These are phyloP conservation scores for Myotis pilosus DNA, from an alignment of 2,797 vertebrate genomes.

Conservation along the genomic window DNA sequence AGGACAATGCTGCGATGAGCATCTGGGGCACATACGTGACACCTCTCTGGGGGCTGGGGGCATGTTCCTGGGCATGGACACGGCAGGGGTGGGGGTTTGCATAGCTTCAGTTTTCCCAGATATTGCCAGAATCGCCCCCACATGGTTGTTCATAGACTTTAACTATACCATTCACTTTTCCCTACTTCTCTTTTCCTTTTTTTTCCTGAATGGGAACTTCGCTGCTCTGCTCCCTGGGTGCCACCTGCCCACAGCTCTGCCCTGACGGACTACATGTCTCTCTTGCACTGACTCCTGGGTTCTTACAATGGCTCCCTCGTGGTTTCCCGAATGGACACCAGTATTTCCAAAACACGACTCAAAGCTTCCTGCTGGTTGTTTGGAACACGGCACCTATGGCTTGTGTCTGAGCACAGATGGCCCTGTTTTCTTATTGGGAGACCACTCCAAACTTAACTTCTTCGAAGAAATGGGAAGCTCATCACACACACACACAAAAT, in stretches of 20 bases:
- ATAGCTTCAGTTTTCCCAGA: background rate
- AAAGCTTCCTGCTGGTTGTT: background rate
- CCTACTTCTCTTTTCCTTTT: background rate
- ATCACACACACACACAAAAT: background rate
- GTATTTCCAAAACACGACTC: background rate
- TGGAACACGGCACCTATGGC: background rate
- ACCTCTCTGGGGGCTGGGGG: accelerated
- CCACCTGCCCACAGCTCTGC: background rate
- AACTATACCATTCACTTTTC: background rate
- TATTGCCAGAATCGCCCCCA: background rate
- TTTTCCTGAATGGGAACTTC: background rate
- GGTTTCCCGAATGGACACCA: background rate
- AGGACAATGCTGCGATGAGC: background rate
- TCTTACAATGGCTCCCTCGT: background rate
- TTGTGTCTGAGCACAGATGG: background rate
- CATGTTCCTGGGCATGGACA: background rate
- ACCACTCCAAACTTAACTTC: background rate
- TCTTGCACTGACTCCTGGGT: background rate
- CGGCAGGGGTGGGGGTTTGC: background rate
- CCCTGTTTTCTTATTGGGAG: background rate
- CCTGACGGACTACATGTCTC: background rate
- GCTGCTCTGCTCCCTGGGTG: no score
- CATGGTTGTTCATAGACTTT: background rate
- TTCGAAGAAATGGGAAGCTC: background rate
- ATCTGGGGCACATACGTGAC: background rate